Evolutionary conservation across 2,888 invertebrate genomes (phyloP), one percentile per base, ranked within the genome.

Genomic region (Apamea epomidion): DNA sequence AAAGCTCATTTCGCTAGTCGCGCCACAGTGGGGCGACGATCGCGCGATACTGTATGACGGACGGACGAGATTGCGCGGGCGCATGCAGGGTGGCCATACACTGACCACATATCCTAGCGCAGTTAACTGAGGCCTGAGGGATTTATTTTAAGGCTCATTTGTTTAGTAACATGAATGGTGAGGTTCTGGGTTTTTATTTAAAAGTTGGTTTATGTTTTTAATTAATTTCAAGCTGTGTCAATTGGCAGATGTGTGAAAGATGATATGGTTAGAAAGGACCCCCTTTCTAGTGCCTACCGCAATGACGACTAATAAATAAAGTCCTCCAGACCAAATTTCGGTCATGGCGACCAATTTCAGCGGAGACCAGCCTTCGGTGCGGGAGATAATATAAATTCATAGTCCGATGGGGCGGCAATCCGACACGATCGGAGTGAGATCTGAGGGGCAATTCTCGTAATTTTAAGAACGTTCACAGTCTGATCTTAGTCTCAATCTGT

Each of bases 31-130:
- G 92, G 91, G 91, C 92, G 94, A 95, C 91, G 95, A 95, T 95
- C 91, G 90, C 89, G 90, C 93, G 96, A 95, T 95, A 96, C 92
- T 92, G 91, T 91, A 94, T 96, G 96, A 96, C 94, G 92, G 88
- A 95, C 94, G 94, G 91, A 91, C 90, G 87, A 90, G 94, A 93
- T 93, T 89, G 92, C 93, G 92, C 91, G 87, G 76, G 91, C 92
- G 91, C 91, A 89, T 65, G 62, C 82, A 90, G 91, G 93, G 93
- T 93, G 92, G 91, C 94, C 94, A 93, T 77, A 37, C 51, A 78
- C 64, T 80, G 72, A 70, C 78, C 77, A 78, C 73, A 76, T 81
- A 77, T 81, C 78, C 76, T 45, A 18, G 51, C 14, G 73, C 42
- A 54, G 73, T 62, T 18, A n/a, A n/a, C 51, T 80, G 45, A 67